Evolutionary conservation across 2,113 vertebrate species (phyloP), one percentile per base, ranked within the genome.

Genomic region (Paratilapia polleni): DNA sequence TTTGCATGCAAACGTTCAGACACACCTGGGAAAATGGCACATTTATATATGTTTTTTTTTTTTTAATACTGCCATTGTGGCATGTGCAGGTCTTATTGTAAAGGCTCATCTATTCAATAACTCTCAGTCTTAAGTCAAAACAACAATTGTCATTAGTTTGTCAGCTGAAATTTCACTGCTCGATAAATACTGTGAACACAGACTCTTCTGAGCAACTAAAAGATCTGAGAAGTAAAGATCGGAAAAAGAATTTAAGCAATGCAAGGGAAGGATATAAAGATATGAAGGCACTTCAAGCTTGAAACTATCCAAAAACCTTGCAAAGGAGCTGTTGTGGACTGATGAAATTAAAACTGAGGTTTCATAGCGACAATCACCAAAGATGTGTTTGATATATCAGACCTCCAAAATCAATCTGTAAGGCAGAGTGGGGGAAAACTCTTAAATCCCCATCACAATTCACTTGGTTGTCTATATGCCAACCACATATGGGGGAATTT

Each of bases 341-440:
- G 41, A 43, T 4, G 22, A 68, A 49, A 49, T 47, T 38, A 68
- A 28, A 68, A 68, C 8, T 68, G 64, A 22, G 64, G 6, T 49
- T 47, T 68, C 19, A 41, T 0, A 66, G 62, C 13, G 38, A 41
- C 8, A 26, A 5, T 68, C 22, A 68, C 38, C 38, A 68, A 68
- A 66, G 38, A 66, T 0, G 14, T 47, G 8, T 66, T 17, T 68
- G 13, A 43, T 43, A 17, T 66, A 43, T 6, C 63, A 66, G n/a
- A 66, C n/a, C 8, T 20, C 38, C 13, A 9, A n/a, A 66, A 17
- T 0, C 8, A 4, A 17, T 43, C 63, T 43, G 4, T 38, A 66
- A 43, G 63, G 63, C n/a, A 66, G 38, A 43, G n/a, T 0, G n/a
- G 2, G 63, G n/a, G 0, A 0, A 5, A 43, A 47, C 24, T 47